These are phyloP conservation scores for Chiridota heheva DNA, from an alignment of 35 echinoderm and acorn worm species.

Conservation along the genomic window DNA sequence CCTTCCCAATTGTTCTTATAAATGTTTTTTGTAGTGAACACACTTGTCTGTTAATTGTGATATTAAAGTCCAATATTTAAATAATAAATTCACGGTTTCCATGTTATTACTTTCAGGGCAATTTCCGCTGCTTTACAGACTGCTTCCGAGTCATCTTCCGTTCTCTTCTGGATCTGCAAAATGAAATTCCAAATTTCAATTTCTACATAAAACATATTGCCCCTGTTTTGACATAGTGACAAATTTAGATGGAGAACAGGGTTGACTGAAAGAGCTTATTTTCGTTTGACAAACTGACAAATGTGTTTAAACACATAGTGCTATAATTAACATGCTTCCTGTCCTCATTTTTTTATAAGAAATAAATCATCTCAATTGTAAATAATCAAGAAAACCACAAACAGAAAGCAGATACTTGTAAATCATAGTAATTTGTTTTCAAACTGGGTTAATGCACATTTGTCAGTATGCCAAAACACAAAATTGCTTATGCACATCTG, in stretches of 20 bases:
- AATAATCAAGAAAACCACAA: too few relatives aligned
- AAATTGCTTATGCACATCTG: too few relatives aligned
- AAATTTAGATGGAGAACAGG: background rate
- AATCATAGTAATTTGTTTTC: too few relatives aligned
- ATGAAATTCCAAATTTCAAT: background rate
- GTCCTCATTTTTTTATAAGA: background rate
- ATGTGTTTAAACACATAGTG: too few relatives aligned
- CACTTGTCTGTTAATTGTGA: too few relatives aligned
- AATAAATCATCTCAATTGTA: background rate
- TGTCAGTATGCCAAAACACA: too few relatives aligned
- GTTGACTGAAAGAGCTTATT: background rate
- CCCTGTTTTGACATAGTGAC: background rate
- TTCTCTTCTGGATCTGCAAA: conserved; percentile 73
- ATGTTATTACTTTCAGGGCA: conserved; percentile 91
- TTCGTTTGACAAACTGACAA: background rate
- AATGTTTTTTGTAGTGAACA: too few relatives aligned
- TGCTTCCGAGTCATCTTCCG: conserved; percentile 72
- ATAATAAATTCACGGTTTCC: conserved; percentile 95
- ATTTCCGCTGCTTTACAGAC: conserved; percentile 90
- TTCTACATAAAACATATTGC: background rate
- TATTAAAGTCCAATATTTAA: too few relatives aligned
- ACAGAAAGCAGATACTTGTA: too few relatives aligned
- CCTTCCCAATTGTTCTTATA: too few relatives aligned
- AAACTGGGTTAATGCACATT: too few relatives aligned
- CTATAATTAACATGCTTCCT: background rate